Base-by-base conservation (phyloP, 2,888 invertebrate species). In the Agonopterix alstromeriana region DNA sequence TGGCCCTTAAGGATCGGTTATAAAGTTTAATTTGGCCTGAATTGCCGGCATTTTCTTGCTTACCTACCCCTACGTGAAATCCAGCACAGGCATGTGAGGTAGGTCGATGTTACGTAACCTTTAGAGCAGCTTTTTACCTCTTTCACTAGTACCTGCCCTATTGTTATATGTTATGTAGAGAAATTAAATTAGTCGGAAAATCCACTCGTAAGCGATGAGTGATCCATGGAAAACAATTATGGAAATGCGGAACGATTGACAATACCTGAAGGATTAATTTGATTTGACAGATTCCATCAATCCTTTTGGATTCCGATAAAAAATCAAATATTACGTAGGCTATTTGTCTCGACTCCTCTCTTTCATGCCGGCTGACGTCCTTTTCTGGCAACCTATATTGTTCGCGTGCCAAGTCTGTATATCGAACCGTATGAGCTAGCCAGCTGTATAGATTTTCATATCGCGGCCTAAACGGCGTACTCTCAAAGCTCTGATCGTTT, bases 381-480 rank as follows among this genome's bases (percentile, higher is more conserved):
- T 77, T 77, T 79, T 81, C 81, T 80, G 80, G 77, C 81, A 79
- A 68, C 74, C 77, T 70, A 77, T 73, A 78, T 78, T 73, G 79
- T 75, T 74, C 68, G 73, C 77, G 77, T 79, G 82, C 81, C 81
- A 82, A 82, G 73, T 73, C 70, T 73, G 66, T 70, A 73, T 78
- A 80, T 80, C 67, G 80, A 81, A 70, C 78, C 68, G 75, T 70
- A 70, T 70, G 70, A 70, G 69, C 73, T 70, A 72, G 70, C 71
- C 67, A 71, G 73, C 65, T 75, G 73, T 75, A 71, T 71, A 73
- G 73, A 73, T 74, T 76, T 76, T 70, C 53, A 54, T 57, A 58
- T 57, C 50, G 54, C 47, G 47, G 48, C 47, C 45, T 52, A 46
- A 50, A 53, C 48, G 47, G 46, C 27, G 45, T 54, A 44, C 10